Conservation (phyloP, 1,140 invertebrate genomes). For the Vanessa tameamea region DNA sequence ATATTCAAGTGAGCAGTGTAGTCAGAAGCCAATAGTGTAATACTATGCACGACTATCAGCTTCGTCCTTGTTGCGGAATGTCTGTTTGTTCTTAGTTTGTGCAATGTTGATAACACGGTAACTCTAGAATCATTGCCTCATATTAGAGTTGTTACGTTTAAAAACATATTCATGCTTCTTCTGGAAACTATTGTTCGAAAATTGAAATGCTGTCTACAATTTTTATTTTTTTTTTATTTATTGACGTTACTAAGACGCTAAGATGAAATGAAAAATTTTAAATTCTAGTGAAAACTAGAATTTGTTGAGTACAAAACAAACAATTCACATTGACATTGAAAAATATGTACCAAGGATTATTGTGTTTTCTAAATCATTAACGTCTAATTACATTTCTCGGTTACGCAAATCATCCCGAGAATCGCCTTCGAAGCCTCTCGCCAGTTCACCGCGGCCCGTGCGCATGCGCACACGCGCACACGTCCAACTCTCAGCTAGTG, state of each 20-base stretch:
- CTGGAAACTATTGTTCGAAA: not conserved
- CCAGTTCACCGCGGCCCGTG: conserved; percentile 53
- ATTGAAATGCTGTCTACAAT: too few species aligned
- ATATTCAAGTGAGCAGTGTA: too few species aligned
- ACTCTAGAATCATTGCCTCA: conserved; percentile 13
- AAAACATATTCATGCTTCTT: not conserved
- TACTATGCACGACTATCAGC: conserved; percentile 10
- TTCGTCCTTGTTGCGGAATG: conserved; percentile 27
- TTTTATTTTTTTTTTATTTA: too few species aligned
- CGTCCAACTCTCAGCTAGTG: conserved; percentile 25
- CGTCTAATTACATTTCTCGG: conserved; percentile 39
- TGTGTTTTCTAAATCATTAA: conserved; percentile 37
- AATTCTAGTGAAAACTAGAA: too few species aligned
- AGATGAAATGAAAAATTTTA: too few species aligned
- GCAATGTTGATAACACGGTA: conserved; percentile 19
- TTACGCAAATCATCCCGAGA: conserved; percentile 55
- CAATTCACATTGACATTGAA: conserved; percentile 17
- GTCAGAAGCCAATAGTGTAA: conserved; percentile 7
- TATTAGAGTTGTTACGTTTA: not conserved
- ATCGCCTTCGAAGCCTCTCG: conserved; percentile 50
- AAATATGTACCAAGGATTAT: conserved; percentile 23
- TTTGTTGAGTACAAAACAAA: not conserved
- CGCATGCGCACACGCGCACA: conserved; percentile 54
- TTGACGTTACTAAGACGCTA: too few species aligned
- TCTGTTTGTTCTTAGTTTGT: conserved; percentile 23